These are phyloP conservation scores for Anabacerthia variegaticeps DNA, from an alignment of 2,797 vertebrate species.

Conservation along the genomic window DNA sequence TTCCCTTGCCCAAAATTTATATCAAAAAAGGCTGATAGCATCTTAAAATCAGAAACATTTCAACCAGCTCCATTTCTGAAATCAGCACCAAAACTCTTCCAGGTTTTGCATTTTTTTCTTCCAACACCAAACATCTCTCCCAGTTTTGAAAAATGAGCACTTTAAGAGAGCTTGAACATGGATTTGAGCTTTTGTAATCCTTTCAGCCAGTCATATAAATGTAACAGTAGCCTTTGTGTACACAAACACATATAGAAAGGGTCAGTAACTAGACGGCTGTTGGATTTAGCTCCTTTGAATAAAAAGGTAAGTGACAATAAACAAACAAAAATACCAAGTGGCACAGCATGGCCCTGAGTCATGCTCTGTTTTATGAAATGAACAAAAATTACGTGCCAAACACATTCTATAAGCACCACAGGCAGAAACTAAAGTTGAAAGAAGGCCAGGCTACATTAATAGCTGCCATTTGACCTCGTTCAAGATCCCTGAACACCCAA, in stretches of 20 bases:
- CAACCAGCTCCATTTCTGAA: not conserved
- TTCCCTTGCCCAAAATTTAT: not conserved
- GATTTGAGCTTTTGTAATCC: not conserved
- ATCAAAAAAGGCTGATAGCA: not conserved
- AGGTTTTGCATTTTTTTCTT: not conserved
- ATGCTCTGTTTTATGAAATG: conserved; percentile 13
- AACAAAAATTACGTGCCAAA: conserved; percentile 38
- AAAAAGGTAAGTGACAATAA: conserved; percentile 29
- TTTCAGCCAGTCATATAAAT: not conserved
- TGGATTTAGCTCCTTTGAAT: conserved; percentile 5
- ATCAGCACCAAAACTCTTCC: not conserved
- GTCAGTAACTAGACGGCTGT: not conserved
- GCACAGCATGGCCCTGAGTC: conserved; percentile 41
- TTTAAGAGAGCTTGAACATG: not conserved
- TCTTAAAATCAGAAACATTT: not conserved
- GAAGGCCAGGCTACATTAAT: not conserved
- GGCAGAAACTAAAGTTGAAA: conserved; percentile 44
- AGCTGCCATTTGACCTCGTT: conserved; percentile 24
- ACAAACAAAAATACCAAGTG: not conserved
- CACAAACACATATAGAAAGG: not conserved
- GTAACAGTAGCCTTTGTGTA: not conserved
- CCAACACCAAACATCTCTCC: not conserved
- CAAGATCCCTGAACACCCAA: not conserved
- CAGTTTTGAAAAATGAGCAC: not conserved
- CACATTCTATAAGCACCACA: conserved; percentile 49